These are phyloP conservation scores for Brevimyrus niger DNA, from an alignment of 2,113 vertebrate genomes.

Conservation along the genomic window DNA sequence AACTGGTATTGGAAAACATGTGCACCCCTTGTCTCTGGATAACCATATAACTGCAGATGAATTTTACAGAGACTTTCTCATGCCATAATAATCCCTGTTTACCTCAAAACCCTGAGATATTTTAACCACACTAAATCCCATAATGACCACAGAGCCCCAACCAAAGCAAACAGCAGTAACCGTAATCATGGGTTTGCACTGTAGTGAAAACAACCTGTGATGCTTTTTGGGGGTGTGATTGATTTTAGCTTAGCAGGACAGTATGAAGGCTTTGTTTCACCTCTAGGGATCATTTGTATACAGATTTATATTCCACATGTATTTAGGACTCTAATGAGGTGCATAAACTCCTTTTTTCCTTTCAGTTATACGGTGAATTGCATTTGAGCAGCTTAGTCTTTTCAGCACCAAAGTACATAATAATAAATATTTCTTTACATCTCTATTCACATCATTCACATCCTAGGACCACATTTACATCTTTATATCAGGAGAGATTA, in stretches of 20 bases:
- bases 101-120: conserved; percentile 48
- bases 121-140: conserved; percentile 58
- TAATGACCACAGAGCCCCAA: conserved; percentile 53
- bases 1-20: not conserved
- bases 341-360: not conserved
- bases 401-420: conserved; percentile 14
- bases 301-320: not conserved
- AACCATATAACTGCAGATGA: conserved; percentile 31
- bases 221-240: not conserved
- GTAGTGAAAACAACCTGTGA: not conserved
- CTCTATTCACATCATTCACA: conserved; percentile 48
- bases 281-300: not conserved
- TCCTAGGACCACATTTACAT: conserved; percentile 36
- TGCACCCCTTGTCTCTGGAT: not conserved
- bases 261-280: not conserved
- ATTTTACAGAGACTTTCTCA: conserved; percentile 33
- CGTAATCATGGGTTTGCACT: conserved; percentile 46
- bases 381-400: not conserved
- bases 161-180: conserved; percentile 52
- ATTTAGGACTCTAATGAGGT: not conserved
- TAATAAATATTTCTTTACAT: conserved; percentile 22
- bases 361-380: not conserved
- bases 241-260: not conserved
- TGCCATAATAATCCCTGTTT: conserved; percentile 59
- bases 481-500: conserved; percentile 48